Evolutionary conservation across 53 echinoderm and acorn worm genomes (phyloP).

Genomic region (Apostichopus leukothele): DNA sequence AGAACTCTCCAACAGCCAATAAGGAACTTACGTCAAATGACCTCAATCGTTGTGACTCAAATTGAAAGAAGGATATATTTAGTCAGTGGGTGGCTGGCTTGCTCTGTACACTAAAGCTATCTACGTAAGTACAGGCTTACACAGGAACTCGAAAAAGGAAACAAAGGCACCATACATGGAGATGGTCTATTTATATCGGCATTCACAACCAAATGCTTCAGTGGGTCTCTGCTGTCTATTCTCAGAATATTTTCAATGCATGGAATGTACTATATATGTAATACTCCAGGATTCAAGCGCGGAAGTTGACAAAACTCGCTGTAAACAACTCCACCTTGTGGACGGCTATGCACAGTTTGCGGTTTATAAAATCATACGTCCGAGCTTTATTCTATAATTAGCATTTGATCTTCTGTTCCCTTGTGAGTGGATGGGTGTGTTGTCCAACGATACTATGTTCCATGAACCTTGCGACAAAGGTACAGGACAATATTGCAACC

Average conservation of each 20-base stretch:
- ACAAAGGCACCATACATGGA: constrained; percentile 8
- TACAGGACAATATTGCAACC: too few species aligned
- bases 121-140: constrained; percentile 21
- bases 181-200: constrained; percentile 2
- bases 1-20: constrained; percentile 11
- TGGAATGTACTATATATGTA: background rate
- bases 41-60: constrained; percentile 32
- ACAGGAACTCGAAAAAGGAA: constrained; percentile 44
- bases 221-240: background rate
- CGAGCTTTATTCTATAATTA: too few species aligned
- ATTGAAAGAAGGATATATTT: background rate
- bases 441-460: too few species aligned
- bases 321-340: too few species aligned
- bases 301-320: too few species aligned
- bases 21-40: constrained; percentile 7
- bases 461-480: too few species aligned
- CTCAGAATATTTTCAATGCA: background rate
- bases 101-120: constrained; percentile 1
- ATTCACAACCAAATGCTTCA: background rate
- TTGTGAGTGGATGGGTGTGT: too few species aligned
- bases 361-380: too few species aligned
- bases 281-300: too few species aligned
- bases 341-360: too few species aligned
- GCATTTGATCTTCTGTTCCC: too few species aligned
- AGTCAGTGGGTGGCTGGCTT: constrained; percentile 15